phyloP scores from a whole-genome alignment of 2,113 vertebrate species.

The Chlorodrepanis virens region DNA sequence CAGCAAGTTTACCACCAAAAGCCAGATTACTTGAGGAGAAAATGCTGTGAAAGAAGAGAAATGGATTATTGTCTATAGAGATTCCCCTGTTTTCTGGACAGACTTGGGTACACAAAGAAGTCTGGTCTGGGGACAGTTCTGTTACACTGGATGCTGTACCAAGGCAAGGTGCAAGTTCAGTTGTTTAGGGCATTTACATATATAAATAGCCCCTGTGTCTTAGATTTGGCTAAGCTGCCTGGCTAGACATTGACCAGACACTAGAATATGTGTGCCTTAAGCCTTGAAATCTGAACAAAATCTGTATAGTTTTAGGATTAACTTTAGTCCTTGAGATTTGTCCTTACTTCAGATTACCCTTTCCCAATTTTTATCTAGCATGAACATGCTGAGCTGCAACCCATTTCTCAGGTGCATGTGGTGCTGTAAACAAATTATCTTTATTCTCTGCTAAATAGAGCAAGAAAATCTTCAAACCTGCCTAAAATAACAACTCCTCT shows the following conservation, averaged over 20 bases:
- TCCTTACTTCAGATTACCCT: constrained; percentile 3
- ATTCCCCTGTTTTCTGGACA: not conserved
- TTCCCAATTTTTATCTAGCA: not conserved
- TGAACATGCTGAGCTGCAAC: constrained; percentile 19
- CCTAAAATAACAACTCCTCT: constrained; percentile 29
- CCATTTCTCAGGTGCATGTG: constrained; percentile 41
- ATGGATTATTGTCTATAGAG: not conserved
- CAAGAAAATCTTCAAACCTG: constrained; percentile 49
- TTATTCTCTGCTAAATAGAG: constrained; percentile 61
- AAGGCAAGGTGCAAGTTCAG: not conserved
- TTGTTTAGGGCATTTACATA: not conserved
- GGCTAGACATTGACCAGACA: constrained; percentile 22
- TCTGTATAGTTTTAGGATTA: constrained; percentile 28
- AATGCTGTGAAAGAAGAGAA: not conserved
- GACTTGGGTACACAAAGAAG: not conserved
- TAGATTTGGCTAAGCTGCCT: constrained; percentile 5
- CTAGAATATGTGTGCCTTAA: not conserved
- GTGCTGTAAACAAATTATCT: constrained; percentile 55
- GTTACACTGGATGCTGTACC: not conserved
- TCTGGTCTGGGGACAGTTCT: not conserved
- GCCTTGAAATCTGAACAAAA: constrained; percentile 29
- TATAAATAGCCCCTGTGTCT: not conserved
- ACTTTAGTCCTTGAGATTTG: constrained; percentile 23
- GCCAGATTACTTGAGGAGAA: not conserved
- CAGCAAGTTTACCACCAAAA: not conserved